Evolutionary conservation across 1,140 invertebrate genomes (phyloP).

Genomic region (Leptonema lineaticorne): DNA sequence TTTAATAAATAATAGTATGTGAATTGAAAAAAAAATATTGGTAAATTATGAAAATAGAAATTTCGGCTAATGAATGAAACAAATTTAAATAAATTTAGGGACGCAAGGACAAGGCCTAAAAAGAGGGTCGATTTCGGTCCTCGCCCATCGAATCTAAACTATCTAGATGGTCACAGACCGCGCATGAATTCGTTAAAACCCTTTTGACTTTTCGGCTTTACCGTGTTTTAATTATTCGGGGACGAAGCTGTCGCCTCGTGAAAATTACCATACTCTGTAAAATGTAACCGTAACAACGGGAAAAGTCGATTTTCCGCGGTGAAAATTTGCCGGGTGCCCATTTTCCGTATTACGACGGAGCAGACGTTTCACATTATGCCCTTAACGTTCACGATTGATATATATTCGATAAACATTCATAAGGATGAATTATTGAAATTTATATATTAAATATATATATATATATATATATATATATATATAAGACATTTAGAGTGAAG

Average conservation of each 20-base stretch:
- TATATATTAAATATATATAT: no score
- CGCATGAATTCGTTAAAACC: conserved; percentile 26
- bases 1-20: no score
- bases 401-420: no score
- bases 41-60: not conserved
- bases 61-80: not conserved
- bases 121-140: not conserved
- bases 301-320: not conserved
- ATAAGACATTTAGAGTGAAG: no score
- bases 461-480: no score
- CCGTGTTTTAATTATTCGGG: conserved; percentile 33
- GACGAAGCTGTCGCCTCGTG: conserved; percentile 26
- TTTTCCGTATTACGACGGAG: no score
- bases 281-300: no score
- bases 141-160: not conserved
- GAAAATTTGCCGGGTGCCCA: no score
- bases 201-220: conserved; percentile 29
- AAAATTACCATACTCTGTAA: conserved; percentile 31
- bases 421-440: no score
- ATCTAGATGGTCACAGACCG: not conserved
- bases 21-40: no score
- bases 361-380: no score
- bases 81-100: not conserved
- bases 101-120: not conserved
- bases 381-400: no score